Evolutionary conservation across 2,113 vertebrate genomes (phyloP).

Genomic region (Engystomops pustulosus): DNA sequence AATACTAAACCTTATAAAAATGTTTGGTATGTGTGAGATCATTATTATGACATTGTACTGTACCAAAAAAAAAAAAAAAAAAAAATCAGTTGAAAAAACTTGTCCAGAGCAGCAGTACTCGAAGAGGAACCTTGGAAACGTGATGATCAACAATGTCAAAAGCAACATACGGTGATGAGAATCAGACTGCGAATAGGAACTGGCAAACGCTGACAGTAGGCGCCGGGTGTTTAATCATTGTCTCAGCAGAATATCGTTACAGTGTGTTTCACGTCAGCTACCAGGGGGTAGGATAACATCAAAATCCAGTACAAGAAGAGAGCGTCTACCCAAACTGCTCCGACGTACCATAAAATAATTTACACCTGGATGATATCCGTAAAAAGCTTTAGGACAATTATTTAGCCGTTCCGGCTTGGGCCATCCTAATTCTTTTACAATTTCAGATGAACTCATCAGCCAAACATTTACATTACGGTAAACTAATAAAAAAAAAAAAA

Average conservation of each 20-base stretch:
- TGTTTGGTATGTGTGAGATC: not conserved
- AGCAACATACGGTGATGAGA: constrained; percentile 40
- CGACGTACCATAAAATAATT: not conserved
- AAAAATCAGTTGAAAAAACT: not conserved
- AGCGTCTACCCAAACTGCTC: not conserved
- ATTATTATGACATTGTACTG: constrained; percentile 21
- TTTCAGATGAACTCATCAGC: constrained; percentile 9
- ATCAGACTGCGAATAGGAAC: constrained; percentile 13
- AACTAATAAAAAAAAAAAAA: constrained; percentile 17
- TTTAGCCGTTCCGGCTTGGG: not conserved
- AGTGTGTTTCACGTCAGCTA: constrained; percentile 22
- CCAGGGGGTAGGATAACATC: constrained; percentile 36
- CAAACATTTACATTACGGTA: constrained; percentile 46
- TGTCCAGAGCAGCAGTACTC: not conserved
- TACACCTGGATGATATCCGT: not conserved
- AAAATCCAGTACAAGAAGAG: not conserved
- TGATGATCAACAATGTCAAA: constrained; percentile 36
- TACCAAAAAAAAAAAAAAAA: not conserved
- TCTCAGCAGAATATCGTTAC: constrained; percentile 2
- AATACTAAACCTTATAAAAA: not conserved
- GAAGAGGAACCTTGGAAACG: not conserved
- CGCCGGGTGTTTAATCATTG: constrained; percentile 4
- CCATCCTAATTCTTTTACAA: constrained; percentile 5
- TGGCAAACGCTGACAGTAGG: constrained; percentile 27
- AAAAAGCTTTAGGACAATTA: not conserved